phyloP scores from a whole-genome alignment of 2,113 vertebrate genomes.

The Thinocorus orbignyianus region DNA sequence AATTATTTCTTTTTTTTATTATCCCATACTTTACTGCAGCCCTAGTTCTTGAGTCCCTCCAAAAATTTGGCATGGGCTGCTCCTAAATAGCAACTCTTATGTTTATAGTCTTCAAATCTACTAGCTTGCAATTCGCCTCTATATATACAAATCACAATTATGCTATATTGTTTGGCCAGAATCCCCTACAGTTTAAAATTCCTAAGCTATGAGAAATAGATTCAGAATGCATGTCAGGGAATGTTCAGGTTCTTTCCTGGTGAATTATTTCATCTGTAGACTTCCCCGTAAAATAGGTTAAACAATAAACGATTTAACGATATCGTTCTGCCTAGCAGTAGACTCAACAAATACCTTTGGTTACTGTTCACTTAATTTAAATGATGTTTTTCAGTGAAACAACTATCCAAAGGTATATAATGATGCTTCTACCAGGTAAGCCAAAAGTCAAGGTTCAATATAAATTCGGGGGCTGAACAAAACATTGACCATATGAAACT shows the following conservation, averaged over 20 bases:
- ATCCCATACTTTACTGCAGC: not conserved
- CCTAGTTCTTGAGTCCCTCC: not conserved
- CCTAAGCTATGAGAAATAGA: slow-evolving; percentile 27
- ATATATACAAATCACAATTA: slow-evolving; percentile 7
- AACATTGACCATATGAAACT: not conserved
- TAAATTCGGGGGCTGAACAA: not conserved
- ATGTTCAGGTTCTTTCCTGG: not conserved
- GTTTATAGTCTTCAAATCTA: not conserved
- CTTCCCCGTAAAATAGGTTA: not conserved
- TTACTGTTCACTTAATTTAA: not conserved
- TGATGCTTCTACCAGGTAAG: not conserved
- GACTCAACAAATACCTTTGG: not conserved
- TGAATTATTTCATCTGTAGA: not conserved
- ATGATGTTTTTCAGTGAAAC: not conserved
- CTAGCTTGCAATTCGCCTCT: not conserved
- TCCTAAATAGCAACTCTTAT: not conserved
- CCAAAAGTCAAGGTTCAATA: not conserved
- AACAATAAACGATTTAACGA: not conserved
- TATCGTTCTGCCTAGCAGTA: not conserved
- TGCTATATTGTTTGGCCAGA: not conserved
- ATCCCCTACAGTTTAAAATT: slow-evolving; percentile 20
- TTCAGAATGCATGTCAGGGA: slow-evolving; percentile 25
- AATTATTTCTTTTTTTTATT: not conserved
- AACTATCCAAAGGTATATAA: not conserved
- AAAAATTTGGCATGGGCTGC: not conserved